Percentiles rank a stretch among this genome's conserved stretches.
These are phyloP conservation scores for Perccottus glenii DNA, from an alignment of 2,113 vertebrate genomes.

Conservation along the genomic window DNA sequence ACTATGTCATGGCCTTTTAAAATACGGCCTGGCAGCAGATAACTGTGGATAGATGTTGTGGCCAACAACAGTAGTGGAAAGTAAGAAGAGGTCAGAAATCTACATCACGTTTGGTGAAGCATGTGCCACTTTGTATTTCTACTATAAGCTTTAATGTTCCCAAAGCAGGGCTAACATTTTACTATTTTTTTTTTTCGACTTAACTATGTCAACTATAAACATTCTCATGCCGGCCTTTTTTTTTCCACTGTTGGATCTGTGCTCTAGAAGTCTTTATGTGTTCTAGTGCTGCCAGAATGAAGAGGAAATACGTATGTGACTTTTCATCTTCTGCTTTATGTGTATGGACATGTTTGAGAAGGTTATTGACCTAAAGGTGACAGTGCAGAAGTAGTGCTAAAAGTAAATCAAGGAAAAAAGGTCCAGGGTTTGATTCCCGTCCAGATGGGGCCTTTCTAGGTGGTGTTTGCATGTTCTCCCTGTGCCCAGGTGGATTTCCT, in stretches of 20 bases:
- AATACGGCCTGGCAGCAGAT: background rate
- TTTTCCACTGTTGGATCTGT: slow-evolving; percentile 33
- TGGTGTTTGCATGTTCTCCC: no score
- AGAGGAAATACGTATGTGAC: slow-evolving; percentile 73
- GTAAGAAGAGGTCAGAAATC: background rate
- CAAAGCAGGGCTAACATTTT: background rate
- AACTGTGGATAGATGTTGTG: background rate
- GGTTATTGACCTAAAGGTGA: no score
- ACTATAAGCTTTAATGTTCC: background rate
- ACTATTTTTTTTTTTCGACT: slow-evolving; percentile 6
- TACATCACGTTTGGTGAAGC: background rate
- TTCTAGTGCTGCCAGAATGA: slow-evolving; percentile 61
- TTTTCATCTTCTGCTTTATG: slow-evolving; percentile 51
- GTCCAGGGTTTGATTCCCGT: no score
- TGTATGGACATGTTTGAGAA: no score
- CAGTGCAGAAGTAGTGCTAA: no score
- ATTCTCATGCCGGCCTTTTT: background rate
- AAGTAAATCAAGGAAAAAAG: slow-evolving; percentile 6
- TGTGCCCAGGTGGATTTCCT: no score
- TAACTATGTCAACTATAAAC: slow-evolving; percentile 2
- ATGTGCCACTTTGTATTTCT: background rate
- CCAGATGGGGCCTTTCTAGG: no score
- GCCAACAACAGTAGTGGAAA: slow-evolving; percentile 7
- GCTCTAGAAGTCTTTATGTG: slow-evolving; percentile 52
- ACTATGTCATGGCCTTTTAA: background rate